Conservation (phyloP, 1,140 invertebrate species). For the Musca domestica region DNA sequence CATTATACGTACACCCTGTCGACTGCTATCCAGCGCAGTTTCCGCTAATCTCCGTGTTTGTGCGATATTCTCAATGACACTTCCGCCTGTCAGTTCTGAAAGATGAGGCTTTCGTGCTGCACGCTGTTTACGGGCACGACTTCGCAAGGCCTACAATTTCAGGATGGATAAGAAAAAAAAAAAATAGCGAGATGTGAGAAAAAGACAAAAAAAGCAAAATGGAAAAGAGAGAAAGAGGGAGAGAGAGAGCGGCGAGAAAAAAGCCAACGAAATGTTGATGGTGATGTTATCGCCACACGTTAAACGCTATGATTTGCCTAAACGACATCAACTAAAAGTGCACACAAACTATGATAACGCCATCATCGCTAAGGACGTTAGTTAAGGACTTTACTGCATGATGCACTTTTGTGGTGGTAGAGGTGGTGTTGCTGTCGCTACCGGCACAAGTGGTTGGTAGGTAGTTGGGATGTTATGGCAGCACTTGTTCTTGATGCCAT, state of each 20-base stretch:
- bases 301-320: neutral
- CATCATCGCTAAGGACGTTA: no score
- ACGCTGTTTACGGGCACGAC: conserved; percentile 77
- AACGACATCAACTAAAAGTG: no score
- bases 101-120: conserved; percentile 72
- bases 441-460: no score
- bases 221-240: neutral
- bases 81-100: conserved; percentile 70
- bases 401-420: no score
- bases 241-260: neutral
- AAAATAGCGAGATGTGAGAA: neutral
- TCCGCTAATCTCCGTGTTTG: conserved; percentile 78
- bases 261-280: neutral
- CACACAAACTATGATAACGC: no score
- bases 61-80: conserved; percentile 85
- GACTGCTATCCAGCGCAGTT: conserved; percentile 69
- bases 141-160: conserved; percentile 63
- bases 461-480: no score
- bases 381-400: no score
- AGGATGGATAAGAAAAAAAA: neutral
- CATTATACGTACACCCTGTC: conserved; percentile 59
- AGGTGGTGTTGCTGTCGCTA: no score
- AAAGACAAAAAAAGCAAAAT: neutral
- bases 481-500: no score
- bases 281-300: neutral